Base-by-base conservation (phyloP, 2,888 invertebrate genomes). In the Tigriopus californicus region DNA sequence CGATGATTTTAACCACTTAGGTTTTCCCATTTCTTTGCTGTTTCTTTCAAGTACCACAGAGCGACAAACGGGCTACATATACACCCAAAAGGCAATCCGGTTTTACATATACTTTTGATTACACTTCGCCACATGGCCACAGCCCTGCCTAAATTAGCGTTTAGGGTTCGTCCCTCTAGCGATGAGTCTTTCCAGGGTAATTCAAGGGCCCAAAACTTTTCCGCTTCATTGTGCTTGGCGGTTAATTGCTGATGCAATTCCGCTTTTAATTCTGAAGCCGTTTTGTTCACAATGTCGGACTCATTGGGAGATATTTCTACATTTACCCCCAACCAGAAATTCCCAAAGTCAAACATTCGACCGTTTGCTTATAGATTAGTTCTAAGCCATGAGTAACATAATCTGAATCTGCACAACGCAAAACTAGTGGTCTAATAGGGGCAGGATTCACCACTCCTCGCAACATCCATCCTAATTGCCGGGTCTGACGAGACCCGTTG, bases 231-330 rank as follows among this genome's bases (percentile, higher is more conserved):
- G 8, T 33, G 8, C 8, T 33, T 33, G 33, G 33, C 33, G 4
- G 33, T 33, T 33, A 8, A 33, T 33, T 33, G 33, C 33, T 33
- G 33, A 33, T 33, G 33, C 33, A 33, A 33, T 33, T 33, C 33
- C 3, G 33, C 33, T 33, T 33, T 33, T 33, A 33, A 3, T 8
- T 33, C 33, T 3, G 33, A 33, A 33, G 33, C 33, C 33, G 33
- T 33, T 33, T 33, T 33, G 33, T 33, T 8, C 3, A 8, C 8
- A 33, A 33, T 33, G 33, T 33, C 33, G 4, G 18, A 18, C 15
- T 51, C 51, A 51, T 51, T n/a, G 4, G 51, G 51, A 51, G n/a
- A 22, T 51, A 51, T 22, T 51, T 18, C 51, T 6, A 51, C 15
- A 51, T 51, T 51, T 51, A 8, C 51, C 5, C 51, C 22, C 2